These are phyloP conservation scores for Zaprionus nigranus DNA, from an alignment of 1,140 invertebrate genomes.

Conservation along the genomic window DNA sequence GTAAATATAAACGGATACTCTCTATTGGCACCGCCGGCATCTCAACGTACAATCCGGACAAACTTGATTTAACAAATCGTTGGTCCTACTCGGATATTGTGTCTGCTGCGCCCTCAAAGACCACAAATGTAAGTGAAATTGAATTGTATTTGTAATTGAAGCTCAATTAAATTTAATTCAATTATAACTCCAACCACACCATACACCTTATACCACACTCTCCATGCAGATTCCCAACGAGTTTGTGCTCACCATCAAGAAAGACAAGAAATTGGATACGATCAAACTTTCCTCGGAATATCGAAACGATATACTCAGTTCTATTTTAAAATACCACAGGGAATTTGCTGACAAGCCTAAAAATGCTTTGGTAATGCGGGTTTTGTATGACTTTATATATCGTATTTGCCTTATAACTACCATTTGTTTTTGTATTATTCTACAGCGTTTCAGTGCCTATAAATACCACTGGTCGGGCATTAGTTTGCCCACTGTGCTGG, in stretches of 20 bases:
- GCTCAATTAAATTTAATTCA: conserved; percentile 6
- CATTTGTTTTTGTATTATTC: background rate
- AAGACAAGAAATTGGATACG: conserved; percentile 95
- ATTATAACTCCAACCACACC: background rate
- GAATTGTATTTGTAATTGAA: conserved; percentile 2
- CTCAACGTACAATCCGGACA: conserved; percentile 98
- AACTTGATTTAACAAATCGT: conserved; percentile 96
- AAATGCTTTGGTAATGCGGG: conserved; percentile 88
- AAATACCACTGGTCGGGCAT: conserved; percentile 98
- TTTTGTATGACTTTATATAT: background rate
- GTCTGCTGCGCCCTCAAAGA: conserved; percentile 88
- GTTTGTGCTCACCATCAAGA: conserved; percentile 94
- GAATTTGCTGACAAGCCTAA: conserved; percentile 92
- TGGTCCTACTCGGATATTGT: conserved; percentile 95
- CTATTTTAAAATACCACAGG: conserved; percentile 93
- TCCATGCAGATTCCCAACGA: conserved; percentile 86
- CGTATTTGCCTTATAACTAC: background rate
- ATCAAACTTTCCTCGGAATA: conserved; percentile 99
- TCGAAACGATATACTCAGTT: conserved; percentile 95
- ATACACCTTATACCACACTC: too few relatives aligned
- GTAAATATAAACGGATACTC: conserved; percentile 99
- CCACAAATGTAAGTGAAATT: conserved; percentile 67
- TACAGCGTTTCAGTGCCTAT: conserved; percentile 94
- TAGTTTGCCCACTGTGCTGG: conserved; percentile 93
- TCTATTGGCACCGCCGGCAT: conserved; percentile 97